Conservation (phyloP, 1,140 invertebrate species). For the Drosophila mauritiana region DNA sequence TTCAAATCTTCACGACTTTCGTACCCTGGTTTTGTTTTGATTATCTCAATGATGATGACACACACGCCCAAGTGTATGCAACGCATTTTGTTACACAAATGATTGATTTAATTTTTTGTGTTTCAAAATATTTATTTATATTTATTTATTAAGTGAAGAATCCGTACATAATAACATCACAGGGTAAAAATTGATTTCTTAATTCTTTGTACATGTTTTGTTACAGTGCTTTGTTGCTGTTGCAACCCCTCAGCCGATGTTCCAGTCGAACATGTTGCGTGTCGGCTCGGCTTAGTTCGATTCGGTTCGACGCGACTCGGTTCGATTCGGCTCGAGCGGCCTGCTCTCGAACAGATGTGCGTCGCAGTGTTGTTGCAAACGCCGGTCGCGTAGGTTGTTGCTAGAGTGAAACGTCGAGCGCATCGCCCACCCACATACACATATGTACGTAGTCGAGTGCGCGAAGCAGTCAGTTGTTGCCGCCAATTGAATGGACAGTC, state of each 20-base stretch:
- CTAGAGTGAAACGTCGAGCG: not conserved
- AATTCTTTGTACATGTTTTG: not conserved
- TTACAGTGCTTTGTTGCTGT: not conserved
- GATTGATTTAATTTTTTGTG: too few species aligned
- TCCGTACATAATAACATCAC: too few species aligned
- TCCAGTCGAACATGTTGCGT: not conserved
- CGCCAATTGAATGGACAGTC: conserved; percentile 3
- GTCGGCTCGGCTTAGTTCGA: not conserved
- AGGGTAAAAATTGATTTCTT: too few species aligned
- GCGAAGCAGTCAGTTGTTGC: not conserved
- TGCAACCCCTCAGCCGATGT: not conserved
- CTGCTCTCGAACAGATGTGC: not conserved
- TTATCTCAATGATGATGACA: too few species aligned
- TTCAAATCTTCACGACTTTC: too few species aligned
- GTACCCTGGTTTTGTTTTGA: too few species aligned
- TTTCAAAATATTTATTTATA: too few species aligned
- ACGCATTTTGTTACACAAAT: too few species aligned
- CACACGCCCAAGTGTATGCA: too few species aligned
- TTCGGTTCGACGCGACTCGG: not conserved
- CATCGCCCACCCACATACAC: conserved; percentile 3
- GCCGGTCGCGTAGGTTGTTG: conserved; percentile 4
- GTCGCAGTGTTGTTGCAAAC: not conserved
- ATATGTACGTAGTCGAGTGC: conserved; percentile 1
- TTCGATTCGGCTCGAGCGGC: not conserved
- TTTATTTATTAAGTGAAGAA: too few species aligned